Evolutionary conservation across 2,797 vertebrate species (phyloP), one percentile per base, ranked within the genome.

Genomic region (Lycodopsis pacificus): DNA sequence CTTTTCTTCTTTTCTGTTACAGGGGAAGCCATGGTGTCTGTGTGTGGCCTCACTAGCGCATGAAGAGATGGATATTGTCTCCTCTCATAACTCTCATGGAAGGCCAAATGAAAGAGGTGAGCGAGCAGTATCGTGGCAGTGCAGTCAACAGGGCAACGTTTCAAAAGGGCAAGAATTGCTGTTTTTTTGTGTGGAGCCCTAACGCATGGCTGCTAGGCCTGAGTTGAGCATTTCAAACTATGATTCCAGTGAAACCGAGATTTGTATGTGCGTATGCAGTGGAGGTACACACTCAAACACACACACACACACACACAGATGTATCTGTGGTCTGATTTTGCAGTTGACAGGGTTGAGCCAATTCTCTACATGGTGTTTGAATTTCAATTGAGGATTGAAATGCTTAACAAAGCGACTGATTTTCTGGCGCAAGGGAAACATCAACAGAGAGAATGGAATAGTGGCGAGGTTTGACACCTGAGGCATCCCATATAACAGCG

Each of bases 171-270:
- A 30, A 58, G 64, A 48, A 65, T 32, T 72, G 54, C 5, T 51
- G 69, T 77, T 84, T 46, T 46, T 85, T 74, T 85, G 72, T 74
- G 59, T n/a, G 20, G 57, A 53, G 79, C 83, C 79, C 48, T 65
- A 12, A 84, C 80, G 79, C 83, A 84, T 48, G 48, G 57, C 67
- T 34, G 72, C 73, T 17, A n/a, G 56, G 66, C 67, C 70, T 65
- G 64, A 79, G 71, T n/a, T 51, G 63, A 82, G 64, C 42, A 48
- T 70, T 66, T 80, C 74, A 78, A 65, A 71, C 61, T 76, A 1
- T 3, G 51, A 75, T 66, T 79, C 32, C 30, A 27, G 44, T 69
- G 46, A 77, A 72, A 78, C 49, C 38, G 42, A 72, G 62, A 74
- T 65, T 66, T 4, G 32, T 53, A 20, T 22, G 46, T 62, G 75